Base-by-base conservation (phyloP, 2,888 invertebrate genomes). In the Coronaproctus castanopsis region DNA sequence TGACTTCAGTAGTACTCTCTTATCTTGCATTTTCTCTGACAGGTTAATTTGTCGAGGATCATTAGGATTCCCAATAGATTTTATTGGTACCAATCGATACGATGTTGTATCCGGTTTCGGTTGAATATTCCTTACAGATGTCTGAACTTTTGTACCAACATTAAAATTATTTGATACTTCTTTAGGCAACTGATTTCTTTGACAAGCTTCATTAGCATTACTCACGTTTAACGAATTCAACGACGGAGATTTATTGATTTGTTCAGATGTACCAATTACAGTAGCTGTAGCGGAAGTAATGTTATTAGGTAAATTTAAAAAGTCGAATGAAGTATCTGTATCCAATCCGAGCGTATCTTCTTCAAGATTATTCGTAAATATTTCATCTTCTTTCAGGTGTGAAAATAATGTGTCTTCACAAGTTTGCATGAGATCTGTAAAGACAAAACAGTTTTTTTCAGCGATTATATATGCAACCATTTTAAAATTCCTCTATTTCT, bases 51-150 rank as follows among this genome's bases (percentile, higher is more conserved):
- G 21, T 20, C 24, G 59, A 21, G 10, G 19, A 52, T 56, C 56
- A 21, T 51, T 48, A 2, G 52, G 1, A 24, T 18, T 48, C 20
- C 23, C 21, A 10, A 59, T 36, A 3, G 51, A 19, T 52, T 55
- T 59, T 2, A 59, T 52, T n/a, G 59, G 55, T 19, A 59, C 59
- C 21, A 59, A 55, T 55, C 59, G 51, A 51, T 59, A 59, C 21
- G 59, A 55, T 3, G 59, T 55, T 5, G 59, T 59, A 56, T 59
- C 59, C 14, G 59, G 59, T 51, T 59, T 59, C 3, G 59, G 59
- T 21, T 59, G 59, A 21, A 59, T 59, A 20, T 56, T 59, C 21
- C 59, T 36, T 14, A 36, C 36, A 14, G 5, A 14, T 8, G 36
- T 8, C 14, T 8, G 14, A 36, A 36, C 36, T 36, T 36, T 36